These are phyloP conservation scores for Platyrinchus mystaceus DNA, from an alignment of 2,797 vertebrate genomes.

Conservation along the genomic window DNA sequence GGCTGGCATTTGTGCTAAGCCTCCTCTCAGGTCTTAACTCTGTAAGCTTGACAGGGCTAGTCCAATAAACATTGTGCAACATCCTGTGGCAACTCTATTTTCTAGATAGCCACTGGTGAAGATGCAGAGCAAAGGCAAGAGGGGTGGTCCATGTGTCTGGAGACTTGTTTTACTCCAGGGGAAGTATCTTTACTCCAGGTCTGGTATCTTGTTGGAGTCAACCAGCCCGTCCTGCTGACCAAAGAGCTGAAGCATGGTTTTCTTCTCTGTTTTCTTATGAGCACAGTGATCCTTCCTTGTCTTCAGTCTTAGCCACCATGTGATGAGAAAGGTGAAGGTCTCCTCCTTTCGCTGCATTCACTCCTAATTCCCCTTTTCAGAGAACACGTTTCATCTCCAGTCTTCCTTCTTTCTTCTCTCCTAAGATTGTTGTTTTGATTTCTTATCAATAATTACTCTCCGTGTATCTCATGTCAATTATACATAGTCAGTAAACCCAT, in stretches of 20 bases:
- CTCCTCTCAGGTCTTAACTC: background rate
- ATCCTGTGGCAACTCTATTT: background rate
- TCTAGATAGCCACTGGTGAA: background rate
- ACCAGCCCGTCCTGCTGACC: background rate
- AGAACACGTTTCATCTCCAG: background rate
- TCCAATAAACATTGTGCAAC: background rate
- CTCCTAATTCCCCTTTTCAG: background rate
- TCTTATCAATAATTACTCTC: background rate
- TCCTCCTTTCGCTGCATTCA: accelerated
- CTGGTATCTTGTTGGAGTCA: background rate
- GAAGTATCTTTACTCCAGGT: background rate
- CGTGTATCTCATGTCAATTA: background rate
- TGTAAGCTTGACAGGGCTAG: background rate
- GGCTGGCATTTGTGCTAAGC: background rate
- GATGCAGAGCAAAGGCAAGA: background rate
- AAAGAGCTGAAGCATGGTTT: background rate
- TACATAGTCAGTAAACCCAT: background rate
- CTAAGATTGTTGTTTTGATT: background rate
- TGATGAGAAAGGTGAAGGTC: background rate
- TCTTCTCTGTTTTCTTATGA: background rate
- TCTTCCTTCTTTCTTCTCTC: background rate
- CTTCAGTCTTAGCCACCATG: background rate
- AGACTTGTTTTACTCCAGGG: background rate
- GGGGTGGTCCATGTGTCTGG: background rate
- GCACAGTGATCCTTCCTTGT: background rate